A percentile compares a stretch with the other conserved stretches of the same genome.
Conservation (phyloP, 2,888 invertebrate genomes). For the Caenorhabditis auriculariae region DNA sequence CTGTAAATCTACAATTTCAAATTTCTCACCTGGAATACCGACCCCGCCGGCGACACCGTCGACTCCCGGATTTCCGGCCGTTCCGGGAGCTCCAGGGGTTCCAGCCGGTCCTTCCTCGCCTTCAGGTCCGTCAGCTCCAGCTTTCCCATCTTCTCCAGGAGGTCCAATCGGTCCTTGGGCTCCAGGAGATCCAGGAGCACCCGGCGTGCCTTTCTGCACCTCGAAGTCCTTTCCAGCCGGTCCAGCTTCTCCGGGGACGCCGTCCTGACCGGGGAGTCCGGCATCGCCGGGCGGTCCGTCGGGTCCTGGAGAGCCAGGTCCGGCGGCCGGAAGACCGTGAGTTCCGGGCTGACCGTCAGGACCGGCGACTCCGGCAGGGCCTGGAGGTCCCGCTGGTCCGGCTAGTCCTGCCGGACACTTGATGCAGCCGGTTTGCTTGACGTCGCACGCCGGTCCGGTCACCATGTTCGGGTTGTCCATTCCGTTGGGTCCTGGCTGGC, state of each 20-base stretch:
- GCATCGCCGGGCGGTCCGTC: neutral
- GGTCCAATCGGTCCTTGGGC: slow-evolving; percentile 17
- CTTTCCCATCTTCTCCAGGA: slow-evolving; percentile 29
- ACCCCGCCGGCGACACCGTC: slow-evolving; percentile 24
- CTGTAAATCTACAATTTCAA: too few species aligned
- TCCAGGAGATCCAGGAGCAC: slow-evolving; percentile 22
- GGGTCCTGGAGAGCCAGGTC: slow-evolving; percentile 5
- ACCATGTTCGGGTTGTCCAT: slow-evolving; percentile 25
- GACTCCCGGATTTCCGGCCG: slow-evolving; percentile 18
- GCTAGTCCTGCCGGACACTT: slow-evolving; percentile 35
- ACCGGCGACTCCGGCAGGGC: slow-evolving; percentile 27
- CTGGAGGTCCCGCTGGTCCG: slow-evolving; percentile 28
- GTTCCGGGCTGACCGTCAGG: slow-evolving; percentile 27
- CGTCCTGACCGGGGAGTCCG: slow-evolving; percentile 7
- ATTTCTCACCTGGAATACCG: slow-evolving; percentile 23
- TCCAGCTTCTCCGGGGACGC: slow-evolving; percentile 22
- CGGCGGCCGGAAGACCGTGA: slow-evolving; percentile 6
- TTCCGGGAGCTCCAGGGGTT: slow-evolving; percentile 22
- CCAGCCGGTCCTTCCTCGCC: slow-evolving; percentile 19
- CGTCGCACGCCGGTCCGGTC: slow-evolving; percentile 9
- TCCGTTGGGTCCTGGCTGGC: slow-evolving; percentile 32
- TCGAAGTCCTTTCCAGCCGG: slow-evolving; percentile 21
- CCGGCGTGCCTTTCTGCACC: neutral
- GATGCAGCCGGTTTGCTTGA: slow-evolving; percentile 23
- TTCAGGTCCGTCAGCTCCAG: slow-evolving; percentile 19